phyloP scores from a whole-genome alignment of 2,797 vertebrate species.

The Poeciliopsis presidionis region DNA sequence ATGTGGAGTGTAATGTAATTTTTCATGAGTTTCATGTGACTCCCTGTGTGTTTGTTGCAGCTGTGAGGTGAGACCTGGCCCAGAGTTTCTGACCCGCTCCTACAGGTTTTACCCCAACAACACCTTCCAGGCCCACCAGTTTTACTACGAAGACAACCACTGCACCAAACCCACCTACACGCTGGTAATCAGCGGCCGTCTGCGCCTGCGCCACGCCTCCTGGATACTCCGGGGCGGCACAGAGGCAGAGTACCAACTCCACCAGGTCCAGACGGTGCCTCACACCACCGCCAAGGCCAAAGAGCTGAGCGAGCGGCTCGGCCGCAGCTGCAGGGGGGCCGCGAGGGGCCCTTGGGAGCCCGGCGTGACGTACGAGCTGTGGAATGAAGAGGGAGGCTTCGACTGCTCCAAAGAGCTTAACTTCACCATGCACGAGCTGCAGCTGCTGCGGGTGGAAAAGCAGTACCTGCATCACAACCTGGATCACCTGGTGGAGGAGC shows the following conservation, averaged over 20 bases:
- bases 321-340: conserved; percentile 85
- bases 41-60: conserved; percentile 69
- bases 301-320: conserved; percentile 85
- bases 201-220: conserved; percentile 92
- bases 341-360: conserved; percentile 80
- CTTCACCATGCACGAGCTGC: conserved; percentile 96
- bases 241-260: conserved; percentile 92
- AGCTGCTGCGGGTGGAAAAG: conserved; percentile 94
- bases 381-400: conserved; percentile 86
- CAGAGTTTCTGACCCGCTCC: conserved; percentile 94
- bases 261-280: conserved; percentile 86
- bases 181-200: conserved; percentile 87
- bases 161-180: conserved; percentile 93
- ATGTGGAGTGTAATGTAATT: background rate
- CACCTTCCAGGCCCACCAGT: conserved; percentile 94
- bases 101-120: conserved; percentile 93
- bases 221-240: conserved; percentile 97
- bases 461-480: conserved; percentile 92
- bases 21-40: background rate
- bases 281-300: conserved; percentile 84
- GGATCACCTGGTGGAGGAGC: conserved; percentile 93
- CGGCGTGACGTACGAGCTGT: conserved; percentile 84
- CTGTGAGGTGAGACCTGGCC: conserved; percentile 95
- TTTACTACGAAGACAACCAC: conserved; percentile 94
- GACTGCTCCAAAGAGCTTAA: conserved; percentile 90